These are phyloP conservation scores for Xenopus tropicalis DNA, from an alignment of 2,113 vertebrate genomes.

Conservation along the genomic window UCB_Xtro_10.0 CM004450.2:137436001-137436500, in stretches of 20 bases:
- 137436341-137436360: constrained; percentile 72
- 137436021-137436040: constrained; percentile 65
- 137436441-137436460: constrained; percentile 51
- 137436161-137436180: constrained; percentile 75
- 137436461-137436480: constrained; percentile 62
- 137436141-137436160: constrained; percentile 59
- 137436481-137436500: constrained; percentile 83
- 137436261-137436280: constrained; percentile 69
- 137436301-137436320: constrained; percentile 77
- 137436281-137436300: constrained; percentile 75
- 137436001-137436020: constrained; percentile 70
- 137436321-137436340: constrained; percentile 74
- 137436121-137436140: constrained; percentile 70
- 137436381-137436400: constrained; percentile 69
- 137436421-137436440: constrained; percentile 47
- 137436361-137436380: constrained; percentile 69
- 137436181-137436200: constrained; percentile 62
- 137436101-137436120: constrained; percentile 73
- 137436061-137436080: constrained; percentile 69
- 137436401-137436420: constrained; percentile 56
- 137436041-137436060: constrained; percentile 71
- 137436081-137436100: constrained; percentile 65
- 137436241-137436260: constrained; percentile 65
- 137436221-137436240: constrained; percentile 62
- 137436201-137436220: constrained; percentile 60